These are phyloP conservation scores for Bombus turneri DNA, from an alignment of 1,140 invertebrate species.

Conservation along the genomic window DNA sequence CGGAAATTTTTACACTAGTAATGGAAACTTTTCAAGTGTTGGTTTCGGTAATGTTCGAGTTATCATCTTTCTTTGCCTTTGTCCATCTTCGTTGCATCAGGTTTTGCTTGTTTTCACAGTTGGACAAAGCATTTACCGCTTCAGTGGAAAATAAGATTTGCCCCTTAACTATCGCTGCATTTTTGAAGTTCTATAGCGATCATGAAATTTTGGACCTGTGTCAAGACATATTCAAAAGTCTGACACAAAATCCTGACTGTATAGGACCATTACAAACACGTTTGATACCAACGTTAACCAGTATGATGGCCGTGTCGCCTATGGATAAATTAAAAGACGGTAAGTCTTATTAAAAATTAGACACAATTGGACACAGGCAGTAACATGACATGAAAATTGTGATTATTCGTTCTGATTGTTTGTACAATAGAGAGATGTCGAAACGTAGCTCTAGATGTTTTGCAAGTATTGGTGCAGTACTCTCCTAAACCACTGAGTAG, in stretches of 20 bases:
- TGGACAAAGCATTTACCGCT: constrained; percentile 88
- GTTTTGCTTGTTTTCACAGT: constrained; percentile 73
- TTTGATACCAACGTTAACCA: constrained; percentile 88
- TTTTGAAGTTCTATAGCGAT: constrained; percentile 88
- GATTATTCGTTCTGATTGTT: background rate
- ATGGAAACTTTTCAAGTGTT: constrained; percentile 87
- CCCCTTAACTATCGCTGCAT: constrained; percentile 88
- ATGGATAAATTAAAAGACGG: constrained; percentile 77
- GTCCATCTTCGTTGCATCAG: background rate
- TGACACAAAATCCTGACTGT: constrained; percentile 86
- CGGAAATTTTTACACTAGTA: constrained; percentile 85
- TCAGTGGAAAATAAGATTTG: constrained; percentile 87
- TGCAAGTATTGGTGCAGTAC: constrained; percentile 85
- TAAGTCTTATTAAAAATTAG: constrained; percentile 42
- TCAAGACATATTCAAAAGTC: constrained; percentile 87
- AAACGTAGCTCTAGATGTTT: constrained; percentile 85
- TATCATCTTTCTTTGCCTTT: background rate
- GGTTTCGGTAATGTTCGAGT: constrained; percentile 83
- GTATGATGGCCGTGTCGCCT: constrained; percentile 83
- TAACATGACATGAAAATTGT: background rate
- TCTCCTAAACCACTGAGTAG: constrained; percentile 84
- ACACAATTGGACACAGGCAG: background rate
- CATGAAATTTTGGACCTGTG: constrained; percentile 86
- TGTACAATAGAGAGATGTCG: constrained; percentile 69
- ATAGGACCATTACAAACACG: constrained; percentile 85